Evolutionary conservation across 2,113 vertebrate genomes (phyloP).

Genomic region (Myrmophylax atrothorax): DNA sequence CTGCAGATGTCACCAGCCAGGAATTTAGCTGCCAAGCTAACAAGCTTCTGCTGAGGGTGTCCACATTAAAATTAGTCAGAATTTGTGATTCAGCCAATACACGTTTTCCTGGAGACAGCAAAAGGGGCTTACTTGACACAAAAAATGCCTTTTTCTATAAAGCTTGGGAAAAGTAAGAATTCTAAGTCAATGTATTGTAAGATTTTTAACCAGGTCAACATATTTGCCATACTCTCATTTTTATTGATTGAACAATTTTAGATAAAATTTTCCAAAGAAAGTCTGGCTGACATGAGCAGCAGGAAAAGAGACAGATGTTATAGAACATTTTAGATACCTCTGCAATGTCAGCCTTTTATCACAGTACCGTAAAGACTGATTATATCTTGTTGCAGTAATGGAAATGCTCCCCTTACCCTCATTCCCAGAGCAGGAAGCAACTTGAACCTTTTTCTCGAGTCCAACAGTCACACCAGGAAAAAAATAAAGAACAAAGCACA

Average conservation of each 20-base stretch:
- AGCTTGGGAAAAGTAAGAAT: neutral
- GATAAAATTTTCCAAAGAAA: neutral
- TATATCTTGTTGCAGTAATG: neutral
- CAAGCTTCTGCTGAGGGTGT: neutral
- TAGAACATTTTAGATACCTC: neutral
- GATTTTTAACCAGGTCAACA: neutral
- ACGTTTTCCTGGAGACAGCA: neutral
- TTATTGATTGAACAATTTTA: neutral
- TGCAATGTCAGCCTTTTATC: neutral
- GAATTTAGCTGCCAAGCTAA: constrained; percentile 1
- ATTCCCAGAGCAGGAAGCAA: neutral
- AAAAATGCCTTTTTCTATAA: neutral
- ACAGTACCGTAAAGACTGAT: neutral
- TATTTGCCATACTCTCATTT: neutral
- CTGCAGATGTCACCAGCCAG: neutral
- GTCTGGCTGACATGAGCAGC: neutral
- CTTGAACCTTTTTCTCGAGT: neutral
- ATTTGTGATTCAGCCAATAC: neutral
- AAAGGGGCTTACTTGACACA: neutral
- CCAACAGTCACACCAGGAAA: neutral
- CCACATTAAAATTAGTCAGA: constrained; percentile 16
- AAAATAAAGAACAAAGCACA: neutral
- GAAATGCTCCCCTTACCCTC: neutral
- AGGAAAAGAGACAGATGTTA: neutral
- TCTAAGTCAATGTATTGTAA: neutral